phyloP scores from a whole-genome alignment of 1,140 invertebrate genomes.

The Bombus cullumanus region DNA sequence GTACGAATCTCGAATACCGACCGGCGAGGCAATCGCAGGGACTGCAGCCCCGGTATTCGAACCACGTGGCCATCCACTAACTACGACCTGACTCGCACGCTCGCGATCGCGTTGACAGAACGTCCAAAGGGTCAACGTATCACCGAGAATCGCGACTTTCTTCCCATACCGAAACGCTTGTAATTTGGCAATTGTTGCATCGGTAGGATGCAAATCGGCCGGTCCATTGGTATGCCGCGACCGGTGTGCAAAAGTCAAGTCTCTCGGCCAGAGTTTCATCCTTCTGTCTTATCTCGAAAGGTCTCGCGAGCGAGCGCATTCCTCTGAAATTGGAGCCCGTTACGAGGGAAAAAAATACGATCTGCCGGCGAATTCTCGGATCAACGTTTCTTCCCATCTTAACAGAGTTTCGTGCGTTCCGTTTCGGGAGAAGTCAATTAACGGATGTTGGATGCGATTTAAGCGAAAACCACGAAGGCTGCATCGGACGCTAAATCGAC shows the following conservation, averaged over 20 bases:
- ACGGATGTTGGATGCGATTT: neutral
- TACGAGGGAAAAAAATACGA: neutral
- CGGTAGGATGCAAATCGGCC: constrained; percentile 3
- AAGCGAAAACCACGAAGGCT: too few relatives aligned
- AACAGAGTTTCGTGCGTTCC: too few relatives aligned
- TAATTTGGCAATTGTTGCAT: constrained; percentile 18
- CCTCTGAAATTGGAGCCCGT: neutral
- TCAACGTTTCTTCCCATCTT: constrained; percentile 5
- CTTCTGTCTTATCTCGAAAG: constrained; percentile 12
- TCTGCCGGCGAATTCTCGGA: neutral
- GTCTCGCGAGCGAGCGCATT: constrained; percentile 12
- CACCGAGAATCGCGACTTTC: constrained; percentile 36
- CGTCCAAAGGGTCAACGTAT: constrained; percentile 35
- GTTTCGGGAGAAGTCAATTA: neutral
- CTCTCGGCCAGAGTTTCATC: neutral
- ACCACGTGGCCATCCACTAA: constrained; percentile 65
- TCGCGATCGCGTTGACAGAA: constrained; percentile 57
- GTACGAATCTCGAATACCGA: constrained; percentile 70
- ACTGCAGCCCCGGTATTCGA: constrained; percentile 67
- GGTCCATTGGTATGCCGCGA: neutral
- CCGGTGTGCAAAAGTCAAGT: neutral
- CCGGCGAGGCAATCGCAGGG: constrained; percentile 49
- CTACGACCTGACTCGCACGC: constrained; percentile 52
- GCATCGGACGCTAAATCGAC: too few relatives aligned
- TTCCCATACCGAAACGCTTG: neutral